Evolutionary conservation across 92 coral and sea anemone species (phyloP).

Genomic region (Porites cylindrica): DNA sequence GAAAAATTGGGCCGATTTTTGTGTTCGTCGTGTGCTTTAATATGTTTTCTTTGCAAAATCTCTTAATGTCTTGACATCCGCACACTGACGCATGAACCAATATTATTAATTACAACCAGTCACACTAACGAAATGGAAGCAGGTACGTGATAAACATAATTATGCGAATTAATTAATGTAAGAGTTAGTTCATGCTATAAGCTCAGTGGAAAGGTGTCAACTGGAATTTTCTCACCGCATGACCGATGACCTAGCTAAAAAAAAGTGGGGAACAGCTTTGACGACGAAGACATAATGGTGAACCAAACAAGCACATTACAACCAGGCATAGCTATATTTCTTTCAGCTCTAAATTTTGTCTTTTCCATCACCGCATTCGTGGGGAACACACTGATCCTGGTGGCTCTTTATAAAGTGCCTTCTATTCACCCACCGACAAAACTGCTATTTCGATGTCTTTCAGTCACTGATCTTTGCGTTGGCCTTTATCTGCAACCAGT

Average conservation of each 20-base stretch:
- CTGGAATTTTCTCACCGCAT: no score
- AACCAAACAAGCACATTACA: neutral
- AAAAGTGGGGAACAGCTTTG: neutral
- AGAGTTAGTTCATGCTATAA: no score
- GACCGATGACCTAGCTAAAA: neutral
- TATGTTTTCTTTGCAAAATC: no score
- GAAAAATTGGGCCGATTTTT: no score
- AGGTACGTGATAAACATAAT: no score
- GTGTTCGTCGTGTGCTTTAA: no score
- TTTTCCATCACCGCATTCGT: neutral
- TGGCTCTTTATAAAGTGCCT: neutral
- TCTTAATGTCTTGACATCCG: no score
- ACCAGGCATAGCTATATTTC: neutral
- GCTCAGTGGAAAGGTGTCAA: no score
- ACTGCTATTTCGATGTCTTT: neutral
- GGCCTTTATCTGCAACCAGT: neutral
- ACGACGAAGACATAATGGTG: neutral
- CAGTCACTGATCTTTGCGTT: neutral
- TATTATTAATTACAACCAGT: no score
- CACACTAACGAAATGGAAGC: no score
- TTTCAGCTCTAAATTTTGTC: neutral
- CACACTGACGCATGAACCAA: no score
- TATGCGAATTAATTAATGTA: no score
- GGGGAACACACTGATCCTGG: slow-evolving; percentile 2
- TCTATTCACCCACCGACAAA: slow-evolving; percentile 3